phyloP scores from a whole-genome alignment of 2,113 vertebrate genomes.

The Syngnathoides biaculeatus region DNA sequence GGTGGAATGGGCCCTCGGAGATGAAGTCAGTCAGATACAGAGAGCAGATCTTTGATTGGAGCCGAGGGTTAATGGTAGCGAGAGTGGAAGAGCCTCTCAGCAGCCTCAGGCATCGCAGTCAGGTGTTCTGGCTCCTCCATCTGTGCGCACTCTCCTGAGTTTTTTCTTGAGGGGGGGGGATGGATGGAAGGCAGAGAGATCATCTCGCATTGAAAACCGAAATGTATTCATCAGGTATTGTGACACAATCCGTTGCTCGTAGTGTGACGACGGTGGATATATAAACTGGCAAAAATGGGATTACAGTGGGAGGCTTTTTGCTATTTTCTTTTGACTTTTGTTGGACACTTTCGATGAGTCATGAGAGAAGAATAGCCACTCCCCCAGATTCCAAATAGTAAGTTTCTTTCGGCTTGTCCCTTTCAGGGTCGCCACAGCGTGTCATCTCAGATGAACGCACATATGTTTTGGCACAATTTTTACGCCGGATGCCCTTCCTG shows the following conservation, averaged over 20 bases:
- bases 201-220: slow-evolving; percentile 5
- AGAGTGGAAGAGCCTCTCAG: slow-evolving; percentile 26
- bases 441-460: too few relatives aligned
- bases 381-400: too few relatives aligned
- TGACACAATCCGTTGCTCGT: background rate
- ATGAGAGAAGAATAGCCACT: too few relatives aligned
- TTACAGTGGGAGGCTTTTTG: background rate
- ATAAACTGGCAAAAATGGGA: background rate
- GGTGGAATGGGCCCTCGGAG: slow-evolving; percentile 32
- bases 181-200: slow-evolving; percentile 5
- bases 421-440: too few relatives aligned
- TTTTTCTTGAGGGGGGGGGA: too few relatives aligned
- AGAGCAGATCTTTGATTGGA: slow-evolving; percentile 47
- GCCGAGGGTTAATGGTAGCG: slow-evolving; percentile 41
- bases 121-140: background rate
- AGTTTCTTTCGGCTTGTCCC: too few relatives aligned
- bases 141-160: slow-evolving; percentile 10
- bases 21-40: slow-evolving; percentile 38
- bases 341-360: too few relatives aligned
- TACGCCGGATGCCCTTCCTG: too few relatives aligned
- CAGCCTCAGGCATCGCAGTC: slow-evolving; percentile 27
- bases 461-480: too few relatives aligned
- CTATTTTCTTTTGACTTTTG: too few relatives aligned
- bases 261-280: background rate
- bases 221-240: background rate